Base-by-base conservation (phyloP, 1,140 invertebrate genomes). In the Drosophila kepulauana region DNA sequence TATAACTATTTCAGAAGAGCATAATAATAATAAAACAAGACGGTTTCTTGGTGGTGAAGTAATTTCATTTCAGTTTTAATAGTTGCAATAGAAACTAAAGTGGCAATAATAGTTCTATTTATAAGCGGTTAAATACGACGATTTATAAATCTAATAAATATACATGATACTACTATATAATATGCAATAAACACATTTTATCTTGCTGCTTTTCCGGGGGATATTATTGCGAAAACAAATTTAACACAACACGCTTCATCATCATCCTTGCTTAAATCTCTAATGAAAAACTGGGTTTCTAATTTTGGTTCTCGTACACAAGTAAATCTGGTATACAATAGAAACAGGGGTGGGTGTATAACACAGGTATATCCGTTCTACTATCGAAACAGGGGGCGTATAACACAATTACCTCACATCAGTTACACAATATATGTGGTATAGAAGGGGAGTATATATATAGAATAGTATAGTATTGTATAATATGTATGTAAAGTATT, bases 1-100 rank as follows among this genome's bases (percentile, higher is more conserved):
- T 94, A 94, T 58, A 96, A 96, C 92, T 92, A 89, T 70, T 86
- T 89, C 38, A 67, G 71, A 65, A 58, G 30, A 10, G n/a, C 84
- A 8, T 87, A 41, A 45, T 76, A 68, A 16, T 16, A 46, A 72
- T 35, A 33, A 57, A 63, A 46, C 62, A 3, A 52, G 41, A 43
- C 48, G 38, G 11, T 10, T 13, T 66, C 61, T 15, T 70, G 51
- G 41, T 78, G 67, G 64, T 67, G 61, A 78, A 70, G 66, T 68
- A 38, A 56, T 86, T 81, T 82, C 61, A 82, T 78, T 75, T 61
- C 28, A 61, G 33, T 74, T 70, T 45, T 51, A 75, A 78, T 76
- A 76, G 52, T 79, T 85, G 67, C 75, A 85, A 73, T 85, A 62
- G 52, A 75, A 90, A 79, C 67, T 78, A 73, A 77, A 66, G 70